Conservation (phyloP, 1,140 invertebrate species). For the Zaprionus ornatus region DNA sequence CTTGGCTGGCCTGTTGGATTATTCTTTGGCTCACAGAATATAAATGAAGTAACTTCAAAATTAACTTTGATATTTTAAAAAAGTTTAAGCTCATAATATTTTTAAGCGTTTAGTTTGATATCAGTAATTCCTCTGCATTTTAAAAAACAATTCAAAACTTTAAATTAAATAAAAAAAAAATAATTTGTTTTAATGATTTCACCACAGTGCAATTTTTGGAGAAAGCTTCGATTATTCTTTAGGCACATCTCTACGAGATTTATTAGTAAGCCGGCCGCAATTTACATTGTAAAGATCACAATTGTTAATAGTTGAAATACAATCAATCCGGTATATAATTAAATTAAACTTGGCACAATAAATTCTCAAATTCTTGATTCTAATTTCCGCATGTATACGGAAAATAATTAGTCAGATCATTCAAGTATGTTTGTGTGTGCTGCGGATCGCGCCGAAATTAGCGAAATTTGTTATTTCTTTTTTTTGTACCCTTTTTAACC, state of each 20-base stretch:
- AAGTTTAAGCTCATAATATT: neutral
- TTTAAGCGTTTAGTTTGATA: neutral
- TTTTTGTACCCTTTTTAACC: conserved; percentile 37
- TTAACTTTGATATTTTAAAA: neutral
- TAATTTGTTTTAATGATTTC: too few species aligned
- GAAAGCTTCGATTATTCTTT: neutral
- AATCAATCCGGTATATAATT: conserved; percentile 16
- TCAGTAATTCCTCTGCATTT: neutral
- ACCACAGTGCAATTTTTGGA: neutral
- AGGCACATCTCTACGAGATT: neutral
- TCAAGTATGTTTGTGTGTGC: neutral
- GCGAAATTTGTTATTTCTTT: conserved; percentile 9
- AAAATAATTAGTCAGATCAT: conserved; percentile 19
- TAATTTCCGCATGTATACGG: conserved; percentile 53
- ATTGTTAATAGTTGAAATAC: neutral
- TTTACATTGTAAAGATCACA: neutral
- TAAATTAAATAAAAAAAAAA: too few species aligned
- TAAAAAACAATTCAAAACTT: neutral
- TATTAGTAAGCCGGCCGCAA: neutral
- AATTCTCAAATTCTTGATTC: conserved; percentile 20
- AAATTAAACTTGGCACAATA: conserved; percentile 50
- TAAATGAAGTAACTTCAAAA: too few species aligned
- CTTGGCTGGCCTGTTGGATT: neutral
- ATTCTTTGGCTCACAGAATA: neutral
- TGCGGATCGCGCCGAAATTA: conserved; percentile 20